Evolutionary conservation across 2,888 invertebrate species (phyloP), one percentile per base, ranked within the genome.

Genomic region (Brachycybe producta): DNA sequence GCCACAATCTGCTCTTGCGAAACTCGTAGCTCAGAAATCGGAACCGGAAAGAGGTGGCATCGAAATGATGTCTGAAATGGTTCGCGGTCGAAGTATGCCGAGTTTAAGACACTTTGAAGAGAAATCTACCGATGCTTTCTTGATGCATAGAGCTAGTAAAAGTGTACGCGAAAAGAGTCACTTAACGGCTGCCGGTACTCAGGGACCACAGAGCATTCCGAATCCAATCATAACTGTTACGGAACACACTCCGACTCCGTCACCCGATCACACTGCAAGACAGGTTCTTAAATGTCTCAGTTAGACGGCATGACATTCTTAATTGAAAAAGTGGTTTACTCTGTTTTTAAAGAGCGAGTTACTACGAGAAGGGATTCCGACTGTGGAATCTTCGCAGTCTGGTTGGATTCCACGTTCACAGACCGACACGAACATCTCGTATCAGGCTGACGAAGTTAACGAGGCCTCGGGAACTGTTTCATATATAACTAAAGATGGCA

Each of bases 181-280:
- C 72, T 28, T 72, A 57, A 34, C 19, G 28, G 17, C 23, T 28
- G 27, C 52, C n/a, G 51, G 53, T 24, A 54, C 56, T 7, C 52
- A 52, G 30, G 55, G 55, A 38, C 53, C 54, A 27, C 28, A 40
- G 5, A 54, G 66, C 60, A 80, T 83, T 54, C 79, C 84, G 49
- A 90, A 90, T 69, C 95, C 95, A 0, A 94, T 94, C 48, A 95
- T 95, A 52, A 94, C 92, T 0, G 91, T 95, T 7, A 95, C 95
- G 0, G 91, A 94, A 64, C 92, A 94, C 63, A 91, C 91, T 1
- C 92, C 92, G 0, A 80, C 84, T 3, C 87, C 88, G 1, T 88
- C 88, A 1, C 88, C 88, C 0, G 88, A 90, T 65, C 86, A 81
- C 62, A 73, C 85, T 57, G 79, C 80, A 62, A 73, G 84, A 71